Evolutionary conservation across 2,113 vertebrate genomes (phyloP).

Genomic region (Campylorhamphus procurvoides): DNA sequence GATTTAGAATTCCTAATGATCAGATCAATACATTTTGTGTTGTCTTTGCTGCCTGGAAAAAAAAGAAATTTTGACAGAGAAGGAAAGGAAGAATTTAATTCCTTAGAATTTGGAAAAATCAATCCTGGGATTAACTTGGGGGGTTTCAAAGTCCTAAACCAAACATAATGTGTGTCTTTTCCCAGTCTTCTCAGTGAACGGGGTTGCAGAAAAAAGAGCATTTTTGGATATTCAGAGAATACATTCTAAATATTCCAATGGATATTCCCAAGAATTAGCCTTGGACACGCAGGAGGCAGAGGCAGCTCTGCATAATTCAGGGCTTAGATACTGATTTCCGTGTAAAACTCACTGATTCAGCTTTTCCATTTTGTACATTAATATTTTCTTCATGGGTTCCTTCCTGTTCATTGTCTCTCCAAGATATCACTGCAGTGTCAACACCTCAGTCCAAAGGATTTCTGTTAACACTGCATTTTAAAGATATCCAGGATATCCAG

Average conservation of each 20-base stretch:
- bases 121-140: accelerated
- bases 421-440: accelerated
- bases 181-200: not conserved
- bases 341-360: not conserved
- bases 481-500: not conserved
- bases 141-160: not conserved
- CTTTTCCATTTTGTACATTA: not conserved
- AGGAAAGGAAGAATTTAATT: not conserved
- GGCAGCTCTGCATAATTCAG: not conserved
- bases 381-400: not conserved
- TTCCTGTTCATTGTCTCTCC: not conserved
- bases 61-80: not conserved
- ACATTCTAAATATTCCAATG: not conserved
- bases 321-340: not conserved
- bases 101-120: not conserved
- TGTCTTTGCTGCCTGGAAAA: not conserved
- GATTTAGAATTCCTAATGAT: not conserved
- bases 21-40: not conserved
- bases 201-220: not conserved
- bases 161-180: not conserved
- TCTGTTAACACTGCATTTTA: not conserved
- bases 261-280: not conserved
- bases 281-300: not conserved
- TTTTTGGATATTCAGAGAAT: not conserved
- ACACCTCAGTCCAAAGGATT: not conserved